These are phyloP conservation scores for Isichthys henryi DNA, from an alignment of 2,113 vertebrate species.

Conservation along the genomic window DNA sequence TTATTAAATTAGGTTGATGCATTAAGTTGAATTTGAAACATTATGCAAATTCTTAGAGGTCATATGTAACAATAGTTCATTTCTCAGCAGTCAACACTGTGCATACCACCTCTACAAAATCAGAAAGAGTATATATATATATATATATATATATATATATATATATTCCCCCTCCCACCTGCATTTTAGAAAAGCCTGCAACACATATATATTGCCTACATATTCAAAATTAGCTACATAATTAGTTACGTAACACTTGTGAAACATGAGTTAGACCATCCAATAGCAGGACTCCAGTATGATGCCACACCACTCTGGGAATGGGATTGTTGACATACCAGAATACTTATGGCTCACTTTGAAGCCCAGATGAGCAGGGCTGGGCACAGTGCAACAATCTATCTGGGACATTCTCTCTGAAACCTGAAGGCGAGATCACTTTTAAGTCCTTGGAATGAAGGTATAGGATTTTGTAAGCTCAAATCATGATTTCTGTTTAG, in stretches of 20 bases:
- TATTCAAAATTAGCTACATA: neutral
- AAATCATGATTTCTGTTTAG: neutral
- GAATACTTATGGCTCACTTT: neutral
- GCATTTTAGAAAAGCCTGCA: too few relatives aligned
- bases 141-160: too few relatives aligned
- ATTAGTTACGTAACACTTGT: neutral
- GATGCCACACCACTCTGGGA: slow-evolving; percentile 4
- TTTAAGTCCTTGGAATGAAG: neutral
- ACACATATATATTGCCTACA: neutral
- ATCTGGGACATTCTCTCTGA: neutral
- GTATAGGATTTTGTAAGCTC: neutral
- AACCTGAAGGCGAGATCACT: neutral
- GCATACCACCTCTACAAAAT: neutral
- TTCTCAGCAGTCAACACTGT: neutral
- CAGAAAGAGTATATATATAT: too few relatives aligned
- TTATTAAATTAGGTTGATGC: neutral
- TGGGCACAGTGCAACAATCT: neutral
- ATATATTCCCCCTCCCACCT: too few relatives aligned
- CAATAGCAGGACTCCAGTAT: neutral
- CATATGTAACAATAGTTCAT: neutral
- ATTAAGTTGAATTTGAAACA: neutral
- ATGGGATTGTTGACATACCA: neutral
- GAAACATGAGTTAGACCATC: neutral
- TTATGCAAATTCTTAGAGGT: neutral
- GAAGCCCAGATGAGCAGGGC: slow-evolving; percentile 1